Base-by-base conservation (phyloP, 2,797 vertebrate genomes). In the Sphaeramia orbicularis region DNA sequence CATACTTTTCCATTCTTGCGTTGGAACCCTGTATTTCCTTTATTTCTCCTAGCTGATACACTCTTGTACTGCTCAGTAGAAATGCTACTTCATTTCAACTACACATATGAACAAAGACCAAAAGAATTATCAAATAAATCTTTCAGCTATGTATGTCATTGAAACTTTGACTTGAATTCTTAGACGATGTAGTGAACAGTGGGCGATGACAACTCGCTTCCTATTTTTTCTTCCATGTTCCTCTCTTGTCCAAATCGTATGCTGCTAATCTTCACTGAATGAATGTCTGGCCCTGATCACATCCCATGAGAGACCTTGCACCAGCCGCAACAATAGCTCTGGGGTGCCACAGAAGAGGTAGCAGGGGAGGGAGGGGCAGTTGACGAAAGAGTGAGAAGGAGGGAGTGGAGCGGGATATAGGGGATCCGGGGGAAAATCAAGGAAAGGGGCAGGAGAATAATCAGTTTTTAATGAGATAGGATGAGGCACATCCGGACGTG, bases 391-490 rank as follows among this genome's bases (percentile, higher is more conserved):
- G 69, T 47, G 53, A 59, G 48, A 56, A 74, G 43, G 66, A 70
- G 63, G 62, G 63, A 57, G 65, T 32, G 41, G 49, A 37, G 19
- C 19, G 78, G 56, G 10, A 30, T 51, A 19, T 45, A 57, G 52
- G 60, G 74, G 71, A 84, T 85, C 74, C 64, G 85, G 90, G 73
- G 80, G 57, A 53, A 83, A 83, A 88, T 70, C 76, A 86, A 90
- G 84, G 78, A 70, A 84, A 78, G 64, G 64, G 76, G 57, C 36
- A 76, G 57, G 77, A 69, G 68, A 76, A 86, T 80, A 81, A 88
- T 86, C 66, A 74, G 73, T 78, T 86, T 91, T 93, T 92, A 93
- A 94, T 92, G 88, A 92, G 90, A 87, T 67, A 76, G 76, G 59
- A 88, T 72, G 80, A 87, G 77, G 78, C 68, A 75, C 80, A 84